phyloP scores from a whole-genome alignment of 2,113 vertebrate species.

The Zosterops lateralis region DNA sequence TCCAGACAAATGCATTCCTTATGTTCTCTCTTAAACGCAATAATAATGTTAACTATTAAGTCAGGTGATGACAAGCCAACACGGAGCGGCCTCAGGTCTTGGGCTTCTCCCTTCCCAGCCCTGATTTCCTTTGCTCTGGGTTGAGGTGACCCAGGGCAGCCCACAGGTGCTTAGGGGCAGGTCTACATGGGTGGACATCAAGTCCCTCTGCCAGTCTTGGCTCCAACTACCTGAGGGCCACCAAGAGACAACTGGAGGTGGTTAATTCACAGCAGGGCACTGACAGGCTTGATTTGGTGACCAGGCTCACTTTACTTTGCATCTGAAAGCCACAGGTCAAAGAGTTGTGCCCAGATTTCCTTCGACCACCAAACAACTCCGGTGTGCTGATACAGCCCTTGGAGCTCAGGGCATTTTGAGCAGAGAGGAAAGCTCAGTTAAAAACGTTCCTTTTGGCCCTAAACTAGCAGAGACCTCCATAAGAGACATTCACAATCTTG shows the following conservation, averaged over 20 bases:
- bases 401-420: not conserved
- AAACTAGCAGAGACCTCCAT: not conserved
- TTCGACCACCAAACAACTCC: not conserved
- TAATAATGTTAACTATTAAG: conserved; percentile 35
- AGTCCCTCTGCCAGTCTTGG: not conserved
- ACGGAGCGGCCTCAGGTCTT: not conserved
- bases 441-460: not conserved
- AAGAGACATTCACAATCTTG: not conserved
- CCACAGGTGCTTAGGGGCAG: not conserved
- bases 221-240: not conserved
- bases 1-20: conserved; percentile 57
- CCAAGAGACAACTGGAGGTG: not conserved
- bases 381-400: not conserved
- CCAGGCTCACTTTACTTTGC: not conserved
- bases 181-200: not conserved
- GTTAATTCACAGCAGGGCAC: not conserved
- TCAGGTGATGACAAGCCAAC: conserved; percentile 42
- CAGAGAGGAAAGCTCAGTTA: not conserved
- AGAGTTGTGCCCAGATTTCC: not conserved
- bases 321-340: not conserved
- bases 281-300: not conserved
- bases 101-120: not conserved
- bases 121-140: not conserved
- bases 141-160: not conserved
- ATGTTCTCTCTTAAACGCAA: conserved; percentile 45